These are phyloP conservation scores for Tenualosa ilisha DNA, from an alignment of 2,797 vertebrate genomes.

Conservation along the genomic window DNA sequence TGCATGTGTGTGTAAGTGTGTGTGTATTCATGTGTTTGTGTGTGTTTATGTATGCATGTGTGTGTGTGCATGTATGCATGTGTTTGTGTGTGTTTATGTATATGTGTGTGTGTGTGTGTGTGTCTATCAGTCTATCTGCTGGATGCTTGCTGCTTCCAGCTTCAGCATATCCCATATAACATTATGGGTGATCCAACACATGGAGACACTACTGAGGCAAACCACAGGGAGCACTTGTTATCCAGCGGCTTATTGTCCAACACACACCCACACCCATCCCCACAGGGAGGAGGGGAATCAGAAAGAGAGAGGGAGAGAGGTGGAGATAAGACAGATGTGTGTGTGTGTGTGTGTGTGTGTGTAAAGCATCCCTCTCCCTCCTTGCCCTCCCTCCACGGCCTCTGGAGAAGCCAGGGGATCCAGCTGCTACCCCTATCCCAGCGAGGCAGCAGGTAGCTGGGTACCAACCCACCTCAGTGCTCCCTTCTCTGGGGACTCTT, in stretches of 20 bases:
- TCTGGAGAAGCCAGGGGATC: constrained; percentile 36
- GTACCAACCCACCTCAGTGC: constrained; percentile 52
- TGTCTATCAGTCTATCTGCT: too few species aligned
- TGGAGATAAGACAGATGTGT: background rate
- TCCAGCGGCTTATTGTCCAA: background rate
- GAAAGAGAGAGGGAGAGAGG: background rate
- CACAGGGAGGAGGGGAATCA: background rate
- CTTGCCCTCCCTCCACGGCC: constrained; percentile 37
- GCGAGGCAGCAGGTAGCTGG: constrained; percentile 52
- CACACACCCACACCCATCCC: background rate
- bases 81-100: background rate
- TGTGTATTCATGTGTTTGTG: too few species aligned
- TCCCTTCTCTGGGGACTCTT: constrained; percentile 59
- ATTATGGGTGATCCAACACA: background rate
- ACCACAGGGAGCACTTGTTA: constrained; percentile 6
- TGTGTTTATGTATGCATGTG: too few species aligned
- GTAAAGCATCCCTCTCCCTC: constrained; percentile 39
- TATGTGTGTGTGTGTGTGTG: too few species aligned
- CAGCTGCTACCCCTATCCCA: too few species aligned
- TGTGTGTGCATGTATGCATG: background rate
- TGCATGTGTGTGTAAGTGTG: too few species aligned
- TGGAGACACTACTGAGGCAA: background rate
- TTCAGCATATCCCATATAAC: background rate
- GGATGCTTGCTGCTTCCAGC: background rate
- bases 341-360: too few species aligned